These are phyloP conservation scores for Ormyrus nitidulus DNA, from an alignment of 2,888 invertebrate genomes.

Conservation along the genomic window DNA sequence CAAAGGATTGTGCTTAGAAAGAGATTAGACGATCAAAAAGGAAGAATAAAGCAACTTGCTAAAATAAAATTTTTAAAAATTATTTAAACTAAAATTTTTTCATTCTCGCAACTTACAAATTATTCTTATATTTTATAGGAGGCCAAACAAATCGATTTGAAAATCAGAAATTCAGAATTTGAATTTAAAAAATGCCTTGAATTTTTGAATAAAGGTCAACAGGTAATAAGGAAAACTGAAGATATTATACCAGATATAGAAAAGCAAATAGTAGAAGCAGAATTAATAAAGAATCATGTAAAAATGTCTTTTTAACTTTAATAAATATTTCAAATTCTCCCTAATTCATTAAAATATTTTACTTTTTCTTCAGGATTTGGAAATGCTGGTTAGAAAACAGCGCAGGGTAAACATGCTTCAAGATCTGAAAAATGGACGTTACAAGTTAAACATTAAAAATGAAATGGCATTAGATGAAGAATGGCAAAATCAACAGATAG, in stretches of 20 bases:
- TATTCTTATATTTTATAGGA: slow-evolving; percentile 62
- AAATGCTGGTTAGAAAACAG: slow-evolving; percentile 82
- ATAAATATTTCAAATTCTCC: slow-evolving; percentile 33
- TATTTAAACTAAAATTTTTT: slow-evolving; percentile 47
- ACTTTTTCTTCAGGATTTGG: slow-evolving; percentile 76
- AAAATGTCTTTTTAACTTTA: slow-evolving; percentile 35
- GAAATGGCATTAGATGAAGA: slow-evolving; percentile 78
- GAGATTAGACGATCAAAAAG: slow-evolving; percentile 79
- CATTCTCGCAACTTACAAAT: slow-evolving; percentile 43
- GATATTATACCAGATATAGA: slow-evolving; percentile 67
- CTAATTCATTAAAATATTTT: slow-evolving; percentile 33
- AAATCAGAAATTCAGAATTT: slow-evolving; percentile 64
- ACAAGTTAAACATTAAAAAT: slow-evolving; percentile 72
- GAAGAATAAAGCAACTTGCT: slow-evolving; percentile 78
- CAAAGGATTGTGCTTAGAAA: slow-evolving; percentile 77
- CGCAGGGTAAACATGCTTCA: slow-evolving; percentile 81
- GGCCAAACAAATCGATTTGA: slow-evolving; percentile 68
- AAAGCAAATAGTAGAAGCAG: slow-evolving; percentile 72
- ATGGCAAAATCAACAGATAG: slow-evolving; percentile 78
- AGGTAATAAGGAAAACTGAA: slow-evolving; percentile 66
- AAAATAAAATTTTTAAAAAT: slow-evolving; percentile 69
- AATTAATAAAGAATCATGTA: slow-evolving; percentile 75
- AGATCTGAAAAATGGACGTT: slow-evolving; percentile 73
- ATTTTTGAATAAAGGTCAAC: slow-evolving; percentile 68
- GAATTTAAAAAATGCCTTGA: slow-evolving; percentile 64